These are phyloP conservation scores for Melanotaenia boesemani DNA, from an alignment of 2,797 vertebrate genomes.

Conservation along the genomic window DNA sequence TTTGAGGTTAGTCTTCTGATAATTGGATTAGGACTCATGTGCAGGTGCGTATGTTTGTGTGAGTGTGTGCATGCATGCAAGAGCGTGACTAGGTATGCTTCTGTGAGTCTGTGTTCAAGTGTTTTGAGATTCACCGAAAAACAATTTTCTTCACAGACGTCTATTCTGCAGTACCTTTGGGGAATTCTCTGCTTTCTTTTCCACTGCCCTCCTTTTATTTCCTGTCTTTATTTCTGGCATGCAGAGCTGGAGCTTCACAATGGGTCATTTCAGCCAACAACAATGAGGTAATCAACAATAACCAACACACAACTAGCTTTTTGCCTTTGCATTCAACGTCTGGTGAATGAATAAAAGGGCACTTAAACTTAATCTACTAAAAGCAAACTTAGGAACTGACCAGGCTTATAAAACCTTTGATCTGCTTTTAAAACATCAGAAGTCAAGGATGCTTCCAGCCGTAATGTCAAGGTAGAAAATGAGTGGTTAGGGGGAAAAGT, in stretches of 20 bases:
- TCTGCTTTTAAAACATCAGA: slow-evolving; percentile 18
- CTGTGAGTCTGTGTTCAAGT: background rate
- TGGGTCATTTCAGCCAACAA: slow-evolving; percentile 63
- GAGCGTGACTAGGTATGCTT: background rate
- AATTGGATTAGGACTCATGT: slow-evolving; percentile 44
- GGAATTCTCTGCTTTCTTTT: slow-evolving; percentile 69
- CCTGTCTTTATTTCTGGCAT: slow-evolving; percentile 62
- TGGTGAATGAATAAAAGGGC: slow-evolving; percentile 32
- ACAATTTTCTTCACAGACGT: slow-evolving; percentile 55
- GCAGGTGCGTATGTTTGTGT: slow-evolving; percentile 25
- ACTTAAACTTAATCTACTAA: slow-evolving; percentile 18
- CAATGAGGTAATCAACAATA: slow-evolving; percentile 61
- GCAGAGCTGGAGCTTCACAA: slow-evolving; percentile 43
- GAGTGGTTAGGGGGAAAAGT: background rate
- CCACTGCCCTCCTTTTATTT: slow-evolving; percentile 64
- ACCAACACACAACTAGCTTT: slow-evolving; percentile 43
- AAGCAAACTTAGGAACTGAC: slow-evolving; percentile 8
- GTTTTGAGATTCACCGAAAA: slow-evolving; percentile 38
- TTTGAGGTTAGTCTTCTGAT: slow-evolving; percentile 50
- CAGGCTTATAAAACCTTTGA: slow-evolving; percentile 11
- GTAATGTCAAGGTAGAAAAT: slow-evolving; percentile 10
- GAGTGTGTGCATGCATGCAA: slow-evolving; percentile 21
- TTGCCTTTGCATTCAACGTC: slow-evolving; percentile 32
- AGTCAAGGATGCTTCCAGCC: slow-evolving; percentile 2
- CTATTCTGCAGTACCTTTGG: slow-evolving; percentile 62